phyloP scores from a whole-genome alignment of 64 coral and sea anemone species.

The Orbicella faveolata region DNA sequence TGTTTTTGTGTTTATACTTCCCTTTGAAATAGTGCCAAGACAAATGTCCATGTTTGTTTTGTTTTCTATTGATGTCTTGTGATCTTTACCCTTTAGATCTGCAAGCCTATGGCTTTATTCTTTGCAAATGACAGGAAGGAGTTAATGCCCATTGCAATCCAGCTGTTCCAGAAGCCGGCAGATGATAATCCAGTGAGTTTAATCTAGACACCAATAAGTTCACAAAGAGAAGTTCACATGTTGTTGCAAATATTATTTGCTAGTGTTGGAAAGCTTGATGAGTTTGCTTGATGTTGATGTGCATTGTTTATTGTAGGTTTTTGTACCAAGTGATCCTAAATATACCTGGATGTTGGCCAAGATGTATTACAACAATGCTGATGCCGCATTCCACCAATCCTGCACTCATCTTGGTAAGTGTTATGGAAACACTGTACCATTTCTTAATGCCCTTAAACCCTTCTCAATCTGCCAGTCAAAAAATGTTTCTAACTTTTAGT shows the following conservation, averaged over 20 bases:
- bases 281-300: background rate
- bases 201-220: background rate
- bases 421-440: too few relatives aligned
- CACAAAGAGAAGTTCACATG: too few relatives aligned
- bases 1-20: background rate
- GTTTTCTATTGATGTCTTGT: background rate
- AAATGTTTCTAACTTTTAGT: too few relatives aligned
- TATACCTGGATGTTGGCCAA: conserved; percentile 98
- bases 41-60: background rate
- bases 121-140: conserved; percentile 81
- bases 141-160: conserved; percentile 95
- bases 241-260: too few relatives aligned
- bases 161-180: conserved; percentile 89
- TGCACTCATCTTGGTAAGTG: conserved; percentile 94
- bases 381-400: conserved; percentile 90
- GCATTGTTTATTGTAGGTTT: conserved; percentile 53
- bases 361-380: conserved; percentile 99
- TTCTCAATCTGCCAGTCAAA: too few relatives aligned
- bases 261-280: background rate
- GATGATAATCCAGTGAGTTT: conserved; percentile 91
- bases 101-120: conserved; percentile 94
- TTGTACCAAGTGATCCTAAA: conserved; percentile 93
- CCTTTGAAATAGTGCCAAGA: background rate
- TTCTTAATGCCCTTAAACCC: too few relatives aligned
- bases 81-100: conserved; percentile 55